Evolutionary conservation across 1,140 invertebrate species (phyloP).

Genomic region (Drosophila kohkoa): DNA sequence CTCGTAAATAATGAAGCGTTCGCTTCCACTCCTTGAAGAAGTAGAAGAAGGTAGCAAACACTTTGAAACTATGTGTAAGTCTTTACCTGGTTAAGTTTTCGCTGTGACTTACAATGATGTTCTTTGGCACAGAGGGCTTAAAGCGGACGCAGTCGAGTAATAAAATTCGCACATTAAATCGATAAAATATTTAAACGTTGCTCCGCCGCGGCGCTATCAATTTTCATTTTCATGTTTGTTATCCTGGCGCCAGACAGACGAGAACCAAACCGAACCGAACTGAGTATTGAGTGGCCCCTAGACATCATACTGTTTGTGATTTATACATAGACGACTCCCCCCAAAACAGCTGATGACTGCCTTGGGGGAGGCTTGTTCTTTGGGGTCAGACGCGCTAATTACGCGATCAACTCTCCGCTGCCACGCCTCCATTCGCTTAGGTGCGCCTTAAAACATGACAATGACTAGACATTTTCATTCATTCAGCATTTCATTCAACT

Average conservation of each 20-base stretch:
- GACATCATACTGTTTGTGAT: constrained; percentile 39
- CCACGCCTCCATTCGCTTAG: constrained; percentile 11
- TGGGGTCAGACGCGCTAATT: constrained; percentile 78
- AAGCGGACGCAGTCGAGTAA: constrained; percentile 1
- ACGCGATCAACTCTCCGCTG: constrained; percentile 64
- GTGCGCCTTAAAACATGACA: constrained; percentile 26
- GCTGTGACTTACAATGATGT: constrained; percentile 10
- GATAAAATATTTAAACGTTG: constrained; percentile 76
- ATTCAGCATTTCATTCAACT: constrained; percentile 58
- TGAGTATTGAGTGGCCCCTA: constrained; percentile 48
- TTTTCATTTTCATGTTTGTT: constrained; percentile 67
- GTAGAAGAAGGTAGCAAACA: not conserved
- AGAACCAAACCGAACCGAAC: constrained; percentile 9
- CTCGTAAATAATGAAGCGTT: constrained; percentile 56
- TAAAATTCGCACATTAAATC: constrained; percentile 63
- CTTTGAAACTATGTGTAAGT: not conserved
- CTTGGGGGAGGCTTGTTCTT: not conserved
- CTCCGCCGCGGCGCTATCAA: constrained; percentile 56
- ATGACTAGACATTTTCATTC: constrained; percentile 76
- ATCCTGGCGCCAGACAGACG: constrained; percentile 51
- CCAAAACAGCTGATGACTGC: not conserved
- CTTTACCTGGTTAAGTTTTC: constrained; percentile 6
- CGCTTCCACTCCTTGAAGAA: not conserved
- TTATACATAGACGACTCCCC: constrained; percentile 20
- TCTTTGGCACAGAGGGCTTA: constrained; percentile 11